These are phyloP conservation scores for Arenaria interpres DNA, from an alignment of 2,113 vertebrate species.

Conservation along the genomic window DNA sequence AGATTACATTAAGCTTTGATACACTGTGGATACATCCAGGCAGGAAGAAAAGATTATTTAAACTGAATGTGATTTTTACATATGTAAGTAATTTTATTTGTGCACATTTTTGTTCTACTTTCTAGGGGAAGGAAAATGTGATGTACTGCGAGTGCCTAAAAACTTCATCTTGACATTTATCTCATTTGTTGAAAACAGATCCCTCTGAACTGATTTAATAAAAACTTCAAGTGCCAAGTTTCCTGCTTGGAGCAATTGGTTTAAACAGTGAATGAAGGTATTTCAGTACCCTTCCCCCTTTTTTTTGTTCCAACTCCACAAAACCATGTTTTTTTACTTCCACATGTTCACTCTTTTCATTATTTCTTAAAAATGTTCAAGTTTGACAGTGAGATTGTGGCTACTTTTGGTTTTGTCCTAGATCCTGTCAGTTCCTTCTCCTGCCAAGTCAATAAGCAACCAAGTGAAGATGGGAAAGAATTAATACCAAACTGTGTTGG, in stretches of 20 bases:
- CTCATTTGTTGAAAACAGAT: slow-evolving; percentile 62
- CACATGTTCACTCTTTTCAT: slow-evolving; percentile 2
- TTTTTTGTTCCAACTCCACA: slow-evolving; percentile 17
- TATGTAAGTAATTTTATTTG: slow-evolving; percentile 61
- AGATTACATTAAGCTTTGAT: slow-evolving; percentile 38
- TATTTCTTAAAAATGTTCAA: not conserved
- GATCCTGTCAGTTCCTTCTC: slow-evolving; percentile 7
- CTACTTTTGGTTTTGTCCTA: slow-evolving; percentile 27
- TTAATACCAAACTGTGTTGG: slow-evolving; percentile 11
- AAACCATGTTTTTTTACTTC: not conserved
- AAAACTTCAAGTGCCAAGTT: slow-evolving; percentile 38
- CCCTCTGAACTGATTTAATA: slow-evolving; percentile 57
- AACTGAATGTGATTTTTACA: slow-evolving; percentile 41
- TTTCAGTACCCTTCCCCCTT: not conserved
- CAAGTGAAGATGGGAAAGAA: slow-evolving; percentile 19
- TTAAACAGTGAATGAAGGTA: slow-evolving; percentile 33
- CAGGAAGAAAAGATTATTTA: slow-evolving; percentile 54
- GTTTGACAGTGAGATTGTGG: slow-evolving; percentile 35
- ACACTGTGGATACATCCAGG: not conserved
- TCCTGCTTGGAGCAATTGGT: slow-evolving; percentile 46
- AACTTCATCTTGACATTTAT: slow-evolving; percentile 55
- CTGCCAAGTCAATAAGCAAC: slow-evolving; percentile 39
- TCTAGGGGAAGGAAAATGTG: slow-evolving; percentile 37
- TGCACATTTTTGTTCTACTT: slow-evolving; percentile 29
- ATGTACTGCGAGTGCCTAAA: slow-evolving; percentile 38